A percentile compares a stretch with the other conserved stretches of the same genome.
Conservation (phyloP, 2,888 invertebrate genomes). For the Dynastes maya region DNA sequence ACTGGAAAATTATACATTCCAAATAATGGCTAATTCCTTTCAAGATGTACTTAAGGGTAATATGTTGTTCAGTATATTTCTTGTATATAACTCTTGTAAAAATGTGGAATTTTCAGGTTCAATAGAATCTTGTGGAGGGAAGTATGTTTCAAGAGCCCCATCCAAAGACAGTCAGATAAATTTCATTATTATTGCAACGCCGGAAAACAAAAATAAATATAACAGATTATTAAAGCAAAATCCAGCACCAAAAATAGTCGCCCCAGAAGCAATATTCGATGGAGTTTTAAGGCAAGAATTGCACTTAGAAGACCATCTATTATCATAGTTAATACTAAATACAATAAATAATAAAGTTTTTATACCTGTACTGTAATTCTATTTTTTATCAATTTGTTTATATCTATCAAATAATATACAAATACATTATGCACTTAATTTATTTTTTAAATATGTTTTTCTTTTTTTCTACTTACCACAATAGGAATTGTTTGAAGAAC, state of each 20-base stretch:
- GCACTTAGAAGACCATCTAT: constrained; percentile 44
- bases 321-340: constrained; percentile 16
- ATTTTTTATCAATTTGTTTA: constrained; percentile 16
- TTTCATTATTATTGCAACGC: constrained; percentile 63
- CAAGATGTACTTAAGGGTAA: constrained; percentile 66
- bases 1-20: constrained; percentile 61
- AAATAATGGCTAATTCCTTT: constrained; percentile 61
- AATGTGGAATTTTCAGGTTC: constrained; percentile 61
- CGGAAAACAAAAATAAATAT: constrained; percentile 64
- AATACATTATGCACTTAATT: not conserved
- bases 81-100: not conserved
- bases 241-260: constrained; percentile 60
- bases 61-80: constrained; percentile 12
- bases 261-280: constrained; percentile 68
- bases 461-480: not conserved
- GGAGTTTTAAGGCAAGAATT: constrained; percentile 66
- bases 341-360: not conserved
- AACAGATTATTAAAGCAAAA: constrained; percentile 63
- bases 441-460: not conserved
- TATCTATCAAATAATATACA: constrained; percentile 9
- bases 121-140: constrained; percentile 67
- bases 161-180: constrained; percentile 54
- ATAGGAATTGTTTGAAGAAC: too few species aligned
- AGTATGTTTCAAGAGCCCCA: constrained; percentile 62
- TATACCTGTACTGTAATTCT: constrained; percentile 18